Evolutionary conservation across 2,113 vertebrate species (phyloP), one percentile per base, ranked within the genome.

Genomic region (Colinus virginianus): DNA sequence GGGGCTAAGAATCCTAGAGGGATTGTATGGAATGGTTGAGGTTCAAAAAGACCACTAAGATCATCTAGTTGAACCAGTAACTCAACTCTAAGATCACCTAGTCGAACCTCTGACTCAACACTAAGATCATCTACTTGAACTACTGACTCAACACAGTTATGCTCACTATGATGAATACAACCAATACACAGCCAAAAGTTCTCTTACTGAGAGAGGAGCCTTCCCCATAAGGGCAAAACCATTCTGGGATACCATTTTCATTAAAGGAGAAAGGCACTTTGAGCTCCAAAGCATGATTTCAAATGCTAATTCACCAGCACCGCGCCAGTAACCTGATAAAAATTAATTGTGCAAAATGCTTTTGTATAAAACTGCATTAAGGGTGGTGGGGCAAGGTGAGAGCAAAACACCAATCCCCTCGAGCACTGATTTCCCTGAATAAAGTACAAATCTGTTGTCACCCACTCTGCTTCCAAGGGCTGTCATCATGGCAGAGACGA

Each of bases 391-490:
- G 16, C 19, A 74, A 28, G 6, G 25, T 8, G 30, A 91, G 26
- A 3, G 43, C 51, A 71, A 61, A 12, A 6, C 66, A 61, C 28
- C 71, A 58, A 64, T 14, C 5, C 9, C 17, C 43, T 58, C 0
- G 0, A 8, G 25, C 38, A 23, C 36, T 68, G 36, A 69, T 36
- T 63, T 64, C 26, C 40, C n/a, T 0, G 1, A n/a, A 59, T 36
- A 30, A 70, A 79, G 36, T 6, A 53, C 26, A 78, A 70, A 74
- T 25, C 20, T 42, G 10, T 40, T 40, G 40, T 40, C 40, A 40
- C 40, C 40, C 40, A 40, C 40, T 40, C 40, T 5, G 11, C 40
- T 40, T 40, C 40, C 40, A 40, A 40, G 40, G 23, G 38, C 5
- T 42, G 20, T 58, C 5, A 32, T 36, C 19, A 30, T 13, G n/a